Percentiles rank a stretch among this genome's conserved stretches.
These are phyloP conservation scores for Aphaenogaster floridana DNA, from an alignment of 1,140 invertebrate species.

Conservation along the genomic window DNA sequence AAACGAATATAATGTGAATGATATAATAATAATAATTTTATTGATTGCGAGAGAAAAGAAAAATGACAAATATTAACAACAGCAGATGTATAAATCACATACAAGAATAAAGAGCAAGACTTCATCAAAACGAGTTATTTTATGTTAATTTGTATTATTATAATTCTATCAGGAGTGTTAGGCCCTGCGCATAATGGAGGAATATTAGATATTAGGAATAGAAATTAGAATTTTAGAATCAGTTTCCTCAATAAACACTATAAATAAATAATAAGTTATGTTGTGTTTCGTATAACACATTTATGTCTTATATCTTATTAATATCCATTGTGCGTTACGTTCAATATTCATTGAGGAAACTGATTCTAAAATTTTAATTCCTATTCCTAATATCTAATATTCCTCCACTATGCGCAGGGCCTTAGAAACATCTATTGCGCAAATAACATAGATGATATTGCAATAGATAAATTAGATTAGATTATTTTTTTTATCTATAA, in stretches of 20 bases:
- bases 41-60: not conserved
- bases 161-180: not conserved
- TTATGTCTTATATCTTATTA: no score
- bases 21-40: conserved; percentile 2
- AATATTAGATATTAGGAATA: no score
- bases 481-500: not conserved
- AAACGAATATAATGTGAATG: not conserved
- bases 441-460: not conserved
- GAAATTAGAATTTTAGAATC: no score
- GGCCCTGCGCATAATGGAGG: no score
- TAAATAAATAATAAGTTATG: no score
- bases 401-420: no score
- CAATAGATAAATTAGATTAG: not conserved
- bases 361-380: no score
- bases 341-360: no score
- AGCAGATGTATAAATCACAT: not conserved
- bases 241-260: no score
- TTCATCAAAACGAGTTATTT: not conserved
- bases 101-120: not conserved
- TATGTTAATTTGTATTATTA: not conserved
- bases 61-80: not conserved
- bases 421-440: not conserved
- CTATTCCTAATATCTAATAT: no score
- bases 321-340: no score
- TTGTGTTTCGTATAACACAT: no score